Evolutionary conservation across 2,888 invertebrate species (phyloP).

Genomic region (Platerodrilus igneus): DNA sequence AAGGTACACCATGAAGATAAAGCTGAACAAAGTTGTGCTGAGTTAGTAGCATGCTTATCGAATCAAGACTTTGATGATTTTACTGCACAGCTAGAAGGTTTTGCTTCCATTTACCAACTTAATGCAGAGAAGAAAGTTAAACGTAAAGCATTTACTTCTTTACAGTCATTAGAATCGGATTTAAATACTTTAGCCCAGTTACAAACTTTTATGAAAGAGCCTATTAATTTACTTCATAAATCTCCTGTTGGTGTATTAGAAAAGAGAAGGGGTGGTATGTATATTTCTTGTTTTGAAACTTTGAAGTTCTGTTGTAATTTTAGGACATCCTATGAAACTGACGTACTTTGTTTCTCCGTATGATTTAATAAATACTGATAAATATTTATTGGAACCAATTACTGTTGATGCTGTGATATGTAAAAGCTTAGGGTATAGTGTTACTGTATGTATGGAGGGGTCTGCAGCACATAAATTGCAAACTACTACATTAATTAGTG

Average conservation of each 20-base stretch:
- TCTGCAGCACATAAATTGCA: constrained; percentile 82
- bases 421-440: constrained; percentile 76
- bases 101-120: constrained; percentile 84
- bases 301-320: too few relatives aligned
- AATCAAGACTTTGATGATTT: constrained; percentile 88
- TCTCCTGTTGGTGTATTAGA: constrained; percentile 85
- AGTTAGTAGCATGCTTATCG: constrained; percentile 77
- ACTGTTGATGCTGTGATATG: constrained; percentile 67
- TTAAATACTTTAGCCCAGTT: constrained; percentile 74
- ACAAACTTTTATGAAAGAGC: constrained; percentile 67
- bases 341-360: constrained; percentile 94
- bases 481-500: constrained; percentile 63
- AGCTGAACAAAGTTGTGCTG: constrained; percentile 77
- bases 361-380: constrained; percentile 76
- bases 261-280: constrained; percentile 69
- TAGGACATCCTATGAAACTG: constrained; percentile 82
- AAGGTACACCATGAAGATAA: constrained; percentile 89
- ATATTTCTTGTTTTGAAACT: constrained; percentile 47
- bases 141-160: constrained; percentile 86
- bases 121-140: constrained; percentile 94
- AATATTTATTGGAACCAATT: constrained; percentile 66
- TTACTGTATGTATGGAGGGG: constrained; percentile 86
- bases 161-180: constrained; percentile 89
- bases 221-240: constrained; percentile 74
- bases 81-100: constrained; percentile 81